Evolutionary conservation across 1,140 invertebrate genomes (phyloP).

Genomic region (Chlorops oryzae): DNA sequence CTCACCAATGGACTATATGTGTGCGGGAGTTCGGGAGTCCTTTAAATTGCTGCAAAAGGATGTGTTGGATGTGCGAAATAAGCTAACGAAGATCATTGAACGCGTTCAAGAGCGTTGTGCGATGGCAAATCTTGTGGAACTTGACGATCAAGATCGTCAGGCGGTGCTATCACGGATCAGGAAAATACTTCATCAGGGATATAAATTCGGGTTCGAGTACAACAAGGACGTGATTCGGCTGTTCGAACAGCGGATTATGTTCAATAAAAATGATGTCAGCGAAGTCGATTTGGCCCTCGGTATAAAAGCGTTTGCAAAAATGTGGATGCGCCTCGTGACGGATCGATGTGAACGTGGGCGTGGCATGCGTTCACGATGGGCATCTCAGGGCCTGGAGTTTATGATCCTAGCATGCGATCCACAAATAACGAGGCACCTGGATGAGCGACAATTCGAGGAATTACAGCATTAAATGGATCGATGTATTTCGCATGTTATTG

Average conservation of each 20-base stretch:
- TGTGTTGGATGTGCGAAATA: slow-evolving; percentile 57
- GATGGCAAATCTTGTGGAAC: slow-evolving; percentile 39
- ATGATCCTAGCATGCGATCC: slow-evolving; percentile 76
- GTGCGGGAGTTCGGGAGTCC: slow-evolving; percentile 52
- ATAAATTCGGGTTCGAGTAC: slow-evolving; percentile 85
- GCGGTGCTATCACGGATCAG: slow-evolving; percentile 56
- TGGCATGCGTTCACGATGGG: slow-evolving; percentile 77
- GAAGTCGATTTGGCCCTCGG: slow-evolving; percentile 43
- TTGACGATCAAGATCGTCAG: slow-evolving; percentile 52
- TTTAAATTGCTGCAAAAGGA: slow-evolving; percentile 60
- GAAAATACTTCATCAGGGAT: slow-evolving; percentile 80
- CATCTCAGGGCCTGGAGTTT: slow-evolving; percentile 79
- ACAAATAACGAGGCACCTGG: slow-evolving; percentile 65
- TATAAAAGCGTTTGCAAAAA: slow-evolving; percentile 68
- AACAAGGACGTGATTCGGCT: slow-evolving; percentile 72
- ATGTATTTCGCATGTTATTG: slow-evolving; percentile 76
- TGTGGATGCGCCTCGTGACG: slow-evolving; percentile 84
- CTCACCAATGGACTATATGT: slow-evolving; percentile 51
- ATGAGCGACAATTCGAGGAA: slow-evolving; percentile 71
- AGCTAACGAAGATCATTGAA: slow-evolving; percentile 57
- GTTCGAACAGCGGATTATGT: slow-evolving; percentile 44
- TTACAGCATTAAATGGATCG: slow-evolving; percentile 64
- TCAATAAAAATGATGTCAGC: slow-evolving; percentile 30
- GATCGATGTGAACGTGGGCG: slow-evolving; percentile 75
- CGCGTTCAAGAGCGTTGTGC: slow-evolving; percentile 59